A percentile compares a stretch with the other conserved stretches of the same genome.
phyloP scores from a whole-genome alignment of 1,140 invertebrate genomes.

The Homarus americanus region DNA sequence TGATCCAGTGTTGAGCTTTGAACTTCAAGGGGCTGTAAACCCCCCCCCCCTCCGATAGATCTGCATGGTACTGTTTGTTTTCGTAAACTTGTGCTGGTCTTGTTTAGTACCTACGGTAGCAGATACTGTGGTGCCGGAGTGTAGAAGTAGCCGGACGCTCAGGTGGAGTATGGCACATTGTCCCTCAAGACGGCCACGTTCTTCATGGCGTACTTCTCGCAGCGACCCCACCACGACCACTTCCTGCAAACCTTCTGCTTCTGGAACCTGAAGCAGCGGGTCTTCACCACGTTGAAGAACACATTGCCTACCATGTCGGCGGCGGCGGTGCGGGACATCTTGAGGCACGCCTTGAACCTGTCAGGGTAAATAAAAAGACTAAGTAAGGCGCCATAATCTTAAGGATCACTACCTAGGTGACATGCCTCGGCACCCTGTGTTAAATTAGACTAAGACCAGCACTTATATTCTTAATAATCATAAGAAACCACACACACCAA shows the following conservation, averaged over 20 bases:
- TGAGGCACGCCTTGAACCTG: constrained; percentile 95
- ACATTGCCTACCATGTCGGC: constrained; percentile 94
- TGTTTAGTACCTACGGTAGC: background rate
- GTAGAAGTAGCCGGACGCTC: background rate
- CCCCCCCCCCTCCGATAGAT: background rate
- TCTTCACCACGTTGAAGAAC: constrained; percentile 96
- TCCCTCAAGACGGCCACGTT: constrained; percentile 88
- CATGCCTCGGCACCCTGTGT: too few relatives aligned
- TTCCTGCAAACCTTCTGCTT: constrained; percentile 86
- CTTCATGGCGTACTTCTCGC: constrained; percentile 83
- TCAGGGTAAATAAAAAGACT: constrained; percentile 23
- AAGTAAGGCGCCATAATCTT: background rate
- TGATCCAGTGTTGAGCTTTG: too few relatives aligned
- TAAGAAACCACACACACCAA: too few relatives aligned
- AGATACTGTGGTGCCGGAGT: background rate
- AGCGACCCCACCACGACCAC: constrained; percentile 87
- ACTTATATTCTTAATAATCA: background rate
- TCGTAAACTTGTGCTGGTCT: background rate
- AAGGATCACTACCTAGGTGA: background rate
- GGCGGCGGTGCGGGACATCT: constrained; percentile 88
- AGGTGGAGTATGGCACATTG: constrained; percentile 82
- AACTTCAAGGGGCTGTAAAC: too few relatives aligned
- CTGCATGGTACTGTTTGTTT: background rate
- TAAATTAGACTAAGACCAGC: too few relatives aligned
- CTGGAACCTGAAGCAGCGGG: constrained; percentile 93